Evolutionary conservation across 2,113 vertebrate genomes (phyloP), one percentile per base, ranked within the genome.

Genomic region (Silurus glanis): DNA sequence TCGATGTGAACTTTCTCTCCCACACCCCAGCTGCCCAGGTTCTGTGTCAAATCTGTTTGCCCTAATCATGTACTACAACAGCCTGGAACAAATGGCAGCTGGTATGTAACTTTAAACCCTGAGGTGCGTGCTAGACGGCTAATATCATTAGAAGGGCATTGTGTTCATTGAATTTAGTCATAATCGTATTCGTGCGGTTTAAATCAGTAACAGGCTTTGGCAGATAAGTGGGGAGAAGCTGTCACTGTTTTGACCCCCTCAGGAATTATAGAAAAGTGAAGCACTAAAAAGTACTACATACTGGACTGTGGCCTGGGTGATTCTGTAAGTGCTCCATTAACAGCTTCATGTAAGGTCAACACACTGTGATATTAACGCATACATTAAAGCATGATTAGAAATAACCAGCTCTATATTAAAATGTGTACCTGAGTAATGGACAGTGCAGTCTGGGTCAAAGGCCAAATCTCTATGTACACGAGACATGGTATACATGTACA

Each of bases 81-180:
- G 72, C 72, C n/a, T 72, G 85, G 87, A 90, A 90, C 89, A 92
- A 88, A 89, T 85, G 85, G 83, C 21, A 37, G 86, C 84, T 86
- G 85, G 88, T 74, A 71, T 72, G 87, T 88, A 88, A 90, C 84
- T 83, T 85, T 83, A 90, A 85, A 85, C 87, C 87, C 85, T 25
- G 74, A 78, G 64, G 83, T 55, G 72, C n/a, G 79, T 72, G 64
- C 83, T 79, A 28, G 72, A 66, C 37, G 58, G n/a, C 13, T 88
- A 83, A 89, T 85, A 80, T 81, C 80, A 72, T 80, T 71, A 83
- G 69, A 61, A 82, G 71, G 59, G 80, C 49, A 61, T 84, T 67
- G 85, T 76, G 55, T 83, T 83, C 76, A 74, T 80, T 80, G 62
- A 87, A 85, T 87, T 89, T 85, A 85, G 76, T 85, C 80, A 85